Evolutionary conservation across 2,888 invertebrate genomes (phyloP), one percentile per base, ranked within the genome.

Genomic region (Polymixis flavicincta): DNA sequence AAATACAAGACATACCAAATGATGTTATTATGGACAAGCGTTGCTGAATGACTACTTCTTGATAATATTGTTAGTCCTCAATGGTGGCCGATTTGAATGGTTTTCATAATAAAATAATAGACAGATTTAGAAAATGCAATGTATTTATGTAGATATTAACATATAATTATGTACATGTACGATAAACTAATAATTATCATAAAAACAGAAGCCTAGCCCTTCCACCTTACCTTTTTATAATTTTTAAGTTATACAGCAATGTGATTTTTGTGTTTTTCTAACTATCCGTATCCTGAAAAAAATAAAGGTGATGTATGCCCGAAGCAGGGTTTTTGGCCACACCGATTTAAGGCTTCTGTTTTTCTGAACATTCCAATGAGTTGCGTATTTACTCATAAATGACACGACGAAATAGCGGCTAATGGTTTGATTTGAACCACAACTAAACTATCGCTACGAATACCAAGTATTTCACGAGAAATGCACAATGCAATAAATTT

Each of bases 211-310:
- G 94, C 94, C 94, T 32, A 32, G 32, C 32, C 59, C 2, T 90
- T 74, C 68, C 88, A 79, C 85, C 92, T 93, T 93, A 94, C 94
- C 94, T 93, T 81, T 59, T 42, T 48, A 76, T 74, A 88, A 76
- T 87, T 70, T 79, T 93, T 94, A 95, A 88, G 92, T 88, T 91
- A 95, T 94, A 94, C 94, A 92, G 95, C 94, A 95, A 94, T 94
- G 94, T 60, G 95, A 95, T 92, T 96, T 96, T 93, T 94, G 93
- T 66, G 94, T 94, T 92, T 96, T 95, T 93, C 93, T 95, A 93
- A 95, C 92, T 92, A 95, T 91, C 82, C 95, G 94, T 89, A 93
- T 89, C 92, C 95, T 95, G 95, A 89, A 95, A 95, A 93, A 88
- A 90, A 91, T 80, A 91, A 91, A 88, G 77, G 84, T 77, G 78